Evolutionary conservation across 2,888 invertebrate species (phyloP).

Genomic region (Ferdinandea cuprea): DNA sequence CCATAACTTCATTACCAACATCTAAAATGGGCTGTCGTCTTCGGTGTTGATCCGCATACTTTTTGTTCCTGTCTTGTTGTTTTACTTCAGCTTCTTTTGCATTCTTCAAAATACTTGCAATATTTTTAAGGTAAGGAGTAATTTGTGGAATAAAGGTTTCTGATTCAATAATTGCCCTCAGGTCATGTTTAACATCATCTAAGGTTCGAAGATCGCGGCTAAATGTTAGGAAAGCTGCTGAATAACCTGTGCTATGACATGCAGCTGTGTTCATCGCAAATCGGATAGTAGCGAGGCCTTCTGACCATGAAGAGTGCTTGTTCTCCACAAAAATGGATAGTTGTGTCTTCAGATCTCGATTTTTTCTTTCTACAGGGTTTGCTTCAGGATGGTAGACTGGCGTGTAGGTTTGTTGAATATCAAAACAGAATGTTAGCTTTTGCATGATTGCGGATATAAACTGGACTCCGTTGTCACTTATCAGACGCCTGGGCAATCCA

Average conservation of each 20-base stretch:
- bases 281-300: slow-evolving; percentile 9
- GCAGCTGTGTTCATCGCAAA: slow-evolving; percentile 24
- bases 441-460: slow-evolving; percentile 79
- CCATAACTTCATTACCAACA: not conserved
- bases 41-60: not conserved
- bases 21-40: not conserved
- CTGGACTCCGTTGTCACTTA: slow-evolving; percentile 80
- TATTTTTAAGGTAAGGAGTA: slow-evolving; percentile 7
- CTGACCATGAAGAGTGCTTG: slow-evolving; percentile 15
- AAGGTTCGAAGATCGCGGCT: slow-evolving; percentile 21
- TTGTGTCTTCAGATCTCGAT: slow-evolving; percentile 37
- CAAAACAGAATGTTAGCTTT: slow-evolving; percentile 70
- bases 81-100: not conserved
- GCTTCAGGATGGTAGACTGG: slow-evolving; percentile 68
- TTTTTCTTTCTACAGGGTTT: slow-evolving; percentile 63
- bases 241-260: slow-evolving; percentile 22
- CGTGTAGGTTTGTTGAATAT: slow-evolving; percentile 62
- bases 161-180: slow-evolving; percentile 1
- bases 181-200: slow-evolving; percentile 21
- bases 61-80: slow-evolving; percentile 7
- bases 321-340: no score
- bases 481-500: slow-evolving; percentile 77
- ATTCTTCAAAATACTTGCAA: slow-evolving; percentile 3
- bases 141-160: slow-evolving; percentile 58
- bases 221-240: slow-evolving; percentile 20